Evolutionary conservation across 2,797 vertebrate genomes (phyloP).

Genomic region (Spondyliosoma cantharus): DNA sequence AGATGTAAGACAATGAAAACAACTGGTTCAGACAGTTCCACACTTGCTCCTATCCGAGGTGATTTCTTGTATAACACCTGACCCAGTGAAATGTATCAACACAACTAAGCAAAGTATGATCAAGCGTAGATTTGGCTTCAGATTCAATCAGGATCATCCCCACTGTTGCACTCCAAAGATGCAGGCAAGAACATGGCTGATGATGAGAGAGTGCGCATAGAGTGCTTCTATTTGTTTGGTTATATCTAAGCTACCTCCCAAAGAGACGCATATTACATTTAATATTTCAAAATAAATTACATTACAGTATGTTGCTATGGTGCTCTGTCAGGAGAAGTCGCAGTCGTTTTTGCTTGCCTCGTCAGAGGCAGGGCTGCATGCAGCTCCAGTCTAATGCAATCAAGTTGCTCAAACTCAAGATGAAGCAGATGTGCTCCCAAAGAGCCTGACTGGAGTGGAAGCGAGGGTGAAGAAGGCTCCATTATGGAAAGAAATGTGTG

Average conservation of each 20-base stretch:
- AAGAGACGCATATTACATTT: constrained; percentile 80
- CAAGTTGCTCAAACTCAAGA: constrained; percentile 79
- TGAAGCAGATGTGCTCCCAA: constrained; percentile 79
- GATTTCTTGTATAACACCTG: constrained; percentile 70
- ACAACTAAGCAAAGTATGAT: constrained; percentile 70
- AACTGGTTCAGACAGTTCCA: constrained; percentile 69
- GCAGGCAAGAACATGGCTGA: constrained; percentile 47
- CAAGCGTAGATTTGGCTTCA: constrained; percentile 75
- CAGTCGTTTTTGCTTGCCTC: constrained; percentile 76
- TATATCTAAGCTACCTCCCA: constrained; percentile 73
- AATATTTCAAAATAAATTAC: constrained; percentile 85
- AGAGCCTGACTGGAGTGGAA: constrained; percentile 56
- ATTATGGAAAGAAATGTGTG: constrained; percentile 54
- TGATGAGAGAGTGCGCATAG: constrained; percentile 41
- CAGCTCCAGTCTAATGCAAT: constrained; percentile 83
- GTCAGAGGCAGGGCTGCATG: constrained; percentile 68
- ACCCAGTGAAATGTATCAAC: constrained; percentile 70
- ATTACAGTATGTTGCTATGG: constrained; percentile 76
- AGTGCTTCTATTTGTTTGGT: constrained; percentile 65
- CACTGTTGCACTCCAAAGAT: constrained; percentile 51
- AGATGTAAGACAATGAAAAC: constrained; percentile 62
- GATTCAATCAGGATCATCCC: constrained; percentile 75
- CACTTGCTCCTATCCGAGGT: constrained; percentile 57
- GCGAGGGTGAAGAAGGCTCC: constrained; percentile 61
- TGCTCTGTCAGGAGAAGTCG: constrained; percentile 79